A percentile compares a stretch with the other conserved stretches of the same genome.
phyloP scores from a whole-genome alignment of 2,113 vertebrate genomes.

The Axis porcinus region DNA sequence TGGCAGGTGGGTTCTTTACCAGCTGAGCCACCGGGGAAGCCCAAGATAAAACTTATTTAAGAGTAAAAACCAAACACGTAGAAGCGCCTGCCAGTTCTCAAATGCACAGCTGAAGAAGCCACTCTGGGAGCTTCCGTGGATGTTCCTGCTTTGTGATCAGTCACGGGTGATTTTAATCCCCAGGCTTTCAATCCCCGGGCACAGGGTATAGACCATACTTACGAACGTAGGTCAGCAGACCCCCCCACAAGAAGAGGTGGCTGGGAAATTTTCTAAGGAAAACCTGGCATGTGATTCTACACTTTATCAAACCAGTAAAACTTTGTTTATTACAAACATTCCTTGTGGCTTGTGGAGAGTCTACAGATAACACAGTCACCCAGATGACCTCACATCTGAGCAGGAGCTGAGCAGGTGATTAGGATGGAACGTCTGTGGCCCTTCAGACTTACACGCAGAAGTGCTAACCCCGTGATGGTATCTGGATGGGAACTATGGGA shows the following conservation, averaged over 20 bases:
- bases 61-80: neutral
- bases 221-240: neutral
- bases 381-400: neutral
- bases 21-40: neutral
- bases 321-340: neutral
- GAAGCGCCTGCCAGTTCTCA: neutral
- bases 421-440: neutral
- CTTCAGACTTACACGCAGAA: neutral
- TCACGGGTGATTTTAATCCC: neutral
- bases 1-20: neutral
- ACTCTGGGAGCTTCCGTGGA: neutral
- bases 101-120: neutral
- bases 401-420: neutral
- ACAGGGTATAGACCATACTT: neutral
- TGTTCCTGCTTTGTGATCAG: neutral
- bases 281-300: neutral
- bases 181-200: neutral
- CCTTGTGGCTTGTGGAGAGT: neutral
- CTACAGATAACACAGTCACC: neutral
- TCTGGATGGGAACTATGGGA: neutral
- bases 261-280: neutral
- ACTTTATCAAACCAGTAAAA: neutral
- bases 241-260: neutral
- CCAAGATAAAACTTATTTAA: neutral
- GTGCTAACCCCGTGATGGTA: neutral